Evolutionary conservation across 2,113 vertebrate species (phyloP).

Genomic region (Cinclus mexicanus): DNA sequence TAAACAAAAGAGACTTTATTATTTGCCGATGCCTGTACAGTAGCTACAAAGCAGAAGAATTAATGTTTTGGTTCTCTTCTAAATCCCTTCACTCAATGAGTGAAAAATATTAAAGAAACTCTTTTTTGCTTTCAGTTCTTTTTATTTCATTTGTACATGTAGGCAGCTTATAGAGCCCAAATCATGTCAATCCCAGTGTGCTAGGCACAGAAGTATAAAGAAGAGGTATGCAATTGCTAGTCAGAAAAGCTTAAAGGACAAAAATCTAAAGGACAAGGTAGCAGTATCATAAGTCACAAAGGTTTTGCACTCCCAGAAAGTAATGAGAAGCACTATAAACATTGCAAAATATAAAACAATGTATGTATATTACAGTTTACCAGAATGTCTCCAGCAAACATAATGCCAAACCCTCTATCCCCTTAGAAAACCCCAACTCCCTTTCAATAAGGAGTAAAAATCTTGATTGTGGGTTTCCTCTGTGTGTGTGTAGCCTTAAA

Average conservation of each 20-base stretch:
- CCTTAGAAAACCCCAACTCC: neutral
- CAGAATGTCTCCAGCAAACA: neutral
- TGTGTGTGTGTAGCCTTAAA: neutral
- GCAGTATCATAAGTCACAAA: neutral
- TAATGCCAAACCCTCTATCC: neutral
- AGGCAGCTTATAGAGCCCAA: constrained; percentile 21
- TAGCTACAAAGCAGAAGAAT: constrained; percentile 37
- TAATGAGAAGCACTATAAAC: neutral
- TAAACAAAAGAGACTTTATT: constrained; percentile 5
- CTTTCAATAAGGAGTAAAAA: neutral
- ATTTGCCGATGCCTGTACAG: constrained; percentile 21
- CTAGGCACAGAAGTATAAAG: neutral
- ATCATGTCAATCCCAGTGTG: constrained; percentile 2
- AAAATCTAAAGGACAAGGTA: constrained; percentile 8
- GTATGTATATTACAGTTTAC: neutral
- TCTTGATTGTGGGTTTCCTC: fast-evolving
- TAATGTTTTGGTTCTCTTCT: constrained; percentile 32
- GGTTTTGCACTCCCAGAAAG: neutral
- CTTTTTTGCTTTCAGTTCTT: constrained; percentile 33
- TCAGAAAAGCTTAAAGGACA: constrained; percentile 26
- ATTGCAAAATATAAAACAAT: neutral
- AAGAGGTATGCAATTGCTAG: neutral
- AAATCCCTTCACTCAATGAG: constrained; percentile 21
- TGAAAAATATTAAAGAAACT: constrained; percentile 8
- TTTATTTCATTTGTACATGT: constrained; percentile 34